Conservation (phyloP, 1,140 invertebrate species). For the Bicyclus anynana region DNA sequence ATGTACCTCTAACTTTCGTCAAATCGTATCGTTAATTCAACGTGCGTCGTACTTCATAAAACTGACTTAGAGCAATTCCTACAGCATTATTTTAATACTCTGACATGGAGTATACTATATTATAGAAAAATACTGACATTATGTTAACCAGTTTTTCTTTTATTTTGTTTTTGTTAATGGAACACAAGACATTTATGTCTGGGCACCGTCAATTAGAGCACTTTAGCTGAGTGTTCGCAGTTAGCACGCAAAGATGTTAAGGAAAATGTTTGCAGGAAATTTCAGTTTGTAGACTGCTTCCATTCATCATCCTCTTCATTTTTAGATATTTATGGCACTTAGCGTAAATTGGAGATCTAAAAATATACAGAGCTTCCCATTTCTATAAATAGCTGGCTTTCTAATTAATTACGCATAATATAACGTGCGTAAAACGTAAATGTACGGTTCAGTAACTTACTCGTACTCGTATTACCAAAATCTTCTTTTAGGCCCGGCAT, state of each 20-base stretch:
- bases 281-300: too few species aligned
- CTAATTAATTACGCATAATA: not conserved
- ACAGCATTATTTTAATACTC: too few species aligned
- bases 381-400: not conserved
- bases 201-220: slow-evolving; percentile 1
- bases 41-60: too few species aligned
- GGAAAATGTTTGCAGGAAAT: not conserved
- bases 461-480: not conserved
- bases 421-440: not conserved
- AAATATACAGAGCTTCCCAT: not conserved
- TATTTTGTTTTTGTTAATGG: slow-evolving; percentile 3
- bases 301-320: too few species aligned
- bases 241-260: not conserved
- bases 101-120: too few species aligned
- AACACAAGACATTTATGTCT: slow-evolving; percentile 2
- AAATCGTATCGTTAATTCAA: too few species aligned
- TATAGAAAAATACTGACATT: not conserved
- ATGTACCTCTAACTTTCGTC: too few species aligned
- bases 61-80: too few species aligned
- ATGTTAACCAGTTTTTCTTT: not conserved
- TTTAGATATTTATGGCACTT: too few species aligned
- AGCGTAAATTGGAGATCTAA: too few species aligned
- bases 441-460: not conserved
- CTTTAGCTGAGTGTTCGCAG: slow-evolving; percentile 4
- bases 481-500: not conserved